Evolutionary conservation across 1,140 invertebrate genomes (phyloP).

Genomic region (Pogonomyrmex barbatus): DNA sequence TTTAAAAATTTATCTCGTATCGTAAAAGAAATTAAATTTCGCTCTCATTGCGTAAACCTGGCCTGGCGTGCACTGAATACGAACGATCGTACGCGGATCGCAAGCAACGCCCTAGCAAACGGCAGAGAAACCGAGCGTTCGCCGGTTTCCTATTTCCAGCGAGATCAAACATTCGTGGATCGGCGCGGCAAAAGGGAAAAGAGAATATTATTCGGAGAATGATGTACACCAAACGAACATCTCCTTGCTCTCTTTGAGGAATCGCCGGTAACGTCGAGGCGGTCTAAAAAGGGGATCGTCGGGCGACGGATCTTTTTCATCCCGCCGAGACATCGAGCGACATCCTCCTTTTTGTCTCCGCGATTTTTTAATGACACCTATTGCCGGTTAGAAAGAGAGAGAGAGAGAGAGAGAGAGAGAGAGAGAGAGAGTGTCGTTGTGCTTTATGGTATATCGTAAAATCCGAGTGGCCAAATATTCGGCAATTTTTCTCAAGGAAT

Average conservation of each 20-base stretch:
- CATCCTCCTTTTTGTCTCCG: constrained; percentile 24
- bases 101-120: background rate
- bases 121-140: constrained; percentile 45
- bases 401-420: too few relatives aligned
- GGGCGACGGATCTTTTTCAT: constrained; percentile 32
- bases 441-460: constrained; percentile 10
- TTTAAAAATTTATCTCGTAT: background rate
- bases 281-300: constrained; percentile 36
- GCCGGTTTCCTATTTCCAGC: constrained; percentile 76
- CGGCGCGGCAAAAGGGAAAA: constrained; percentile 67
- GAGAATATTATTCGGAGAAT: constrained; percentile 76
- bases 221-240: constrained; percentile 63
- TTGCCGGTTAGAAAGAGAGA: background rate
- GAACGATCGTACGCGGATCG: background rate
- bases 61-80: background rate
- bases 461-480: background rate
- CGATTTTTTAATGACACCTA: constrained; percentile 25
- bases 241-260: constrained; percentile 59
- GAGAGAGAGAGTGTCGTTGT: too few relatives aligned
- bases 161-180: constrained; percentile 80
- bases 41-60: background rate
- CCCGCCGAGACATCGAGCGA: constrained; percentile 19
- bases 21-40: background rate
- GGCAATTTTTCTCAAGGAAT: background rate
- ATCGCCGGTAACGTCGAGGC: constrained; percentile 12